Evolutionary conservation across 2,113 vertebrate species (phyloP), one percentile per base, ranked within the genome.

Genomic region (Heterotis niloticus): DNA sequence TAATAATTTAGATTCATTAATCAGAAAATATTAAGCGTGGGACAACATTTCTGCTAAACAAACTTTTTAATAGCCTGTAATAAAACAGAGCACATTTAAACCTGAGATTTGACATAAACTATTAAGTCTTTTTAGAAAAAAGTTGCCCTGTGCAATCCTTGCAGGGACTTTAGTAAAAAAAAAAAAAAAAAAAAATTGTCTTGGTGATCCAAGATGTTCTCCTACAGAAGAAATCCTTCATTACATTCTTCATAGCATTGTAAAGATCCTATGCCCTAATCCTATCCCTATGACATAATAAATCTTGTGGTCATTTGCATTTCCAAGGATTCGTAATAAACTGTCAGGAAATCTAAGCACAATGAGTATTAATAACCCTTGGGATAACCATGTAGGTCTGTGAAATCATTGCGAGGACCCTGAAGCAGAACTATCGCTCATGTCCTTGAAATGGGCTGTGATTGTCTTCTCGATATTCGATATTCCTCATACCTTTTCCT

Each of bases 321-420:
- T 70, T 70, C 4, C 17, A 28, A 70, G 34, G 68, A 70, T 70
- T 70, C 51, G 24, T 24, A 56, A 54, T 54, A 77, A 77, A 17
- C 17, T 77, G 75, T 23, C 75, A 77, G 62, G 64, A 77, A 52
- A 64, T 66, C 64, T 66, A 23, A 64, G 51, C 23, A n/a, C 64
- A 66, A 77, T 67, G 64, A 54, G 54, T 77, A 76, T 76, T 76
- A 67, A 77, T 13, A 77, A 26, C 64, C 75, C 51, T n/a, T 51
- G 18, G 66, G 64, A 77, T 67, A 67, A 77, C 24, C 44, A 77
- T 66, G n/a, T 66, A 77, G 52, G 64, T 51, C 28, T 52, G n/a
- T 64, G n/a, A 67, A 54, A 77, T 65, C 24, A 77, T 26, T 23
- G 54, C n/a, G 44, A 51, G 51, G 44, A 54, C 16, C 64, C 44